phyloP scores from a whole-genome alignment of 2,113 vertebrate genomes.

The Addax nasomaculatus region DNA sequence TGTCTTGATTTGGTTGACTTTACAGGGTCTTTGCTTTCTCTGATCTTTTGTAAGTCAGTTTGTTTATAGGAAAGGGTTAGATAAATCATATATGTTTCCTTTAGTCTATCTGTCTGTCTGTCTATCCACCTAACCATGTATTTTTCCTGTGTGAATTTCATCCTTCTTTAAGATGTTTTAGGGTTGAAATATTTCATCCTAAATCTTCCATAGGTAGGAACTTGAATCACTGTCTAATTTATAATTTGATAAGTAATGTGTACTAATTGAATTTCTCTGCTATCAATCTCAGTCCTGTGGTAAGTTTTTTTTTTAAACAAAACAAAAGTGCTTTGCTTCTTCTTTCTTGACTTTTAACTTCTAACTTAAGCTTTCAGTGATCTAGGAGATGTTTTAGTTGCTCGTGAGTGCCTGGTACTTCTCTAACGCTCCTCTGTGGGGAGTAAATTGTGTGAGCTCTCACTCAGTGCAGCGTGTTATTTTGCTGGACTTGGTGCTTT shows the following conservation, averaged over 20 bases:
- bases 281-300: neutral
- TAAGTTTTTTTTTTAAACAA: neutral
- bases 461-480: neutral
- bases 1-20: neutral
- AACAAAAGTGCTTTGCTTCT: neutral
- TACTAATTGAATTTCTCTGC: constrained; percentile 42
- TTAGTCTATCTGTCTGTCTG: no score
- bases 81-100: neutral
- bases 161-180: neutral
- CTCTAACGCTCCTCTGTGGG: neutral
- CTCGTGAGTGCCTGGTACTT: neutral
- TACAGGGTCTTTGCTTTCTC: neutral
- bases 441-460: neutral
- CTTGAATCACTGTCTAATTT: constrained; percentile 53
- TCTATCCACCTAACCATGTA: neutral
- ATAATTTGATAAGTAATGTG: constrained; percentile 46
- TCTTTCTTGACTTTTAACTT: neutral
- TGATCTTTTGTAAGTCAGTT: neutral
- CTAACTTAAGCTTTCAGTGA: neutral
- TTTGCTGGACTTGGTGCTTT: constrained; percentile 28
- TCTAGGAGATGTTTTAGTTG: constrained; percentile 8
- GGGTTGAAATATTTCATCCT: constrained; percentile 20
- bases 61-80: neutral
- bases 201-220: constrained; percentile 23
- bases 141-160: neutral